These are phyloP conservation scores for Sogatella furcifera DNA, from an alignment of 1,140 invertebrate species.

Conservation along the genomic window DNA sequence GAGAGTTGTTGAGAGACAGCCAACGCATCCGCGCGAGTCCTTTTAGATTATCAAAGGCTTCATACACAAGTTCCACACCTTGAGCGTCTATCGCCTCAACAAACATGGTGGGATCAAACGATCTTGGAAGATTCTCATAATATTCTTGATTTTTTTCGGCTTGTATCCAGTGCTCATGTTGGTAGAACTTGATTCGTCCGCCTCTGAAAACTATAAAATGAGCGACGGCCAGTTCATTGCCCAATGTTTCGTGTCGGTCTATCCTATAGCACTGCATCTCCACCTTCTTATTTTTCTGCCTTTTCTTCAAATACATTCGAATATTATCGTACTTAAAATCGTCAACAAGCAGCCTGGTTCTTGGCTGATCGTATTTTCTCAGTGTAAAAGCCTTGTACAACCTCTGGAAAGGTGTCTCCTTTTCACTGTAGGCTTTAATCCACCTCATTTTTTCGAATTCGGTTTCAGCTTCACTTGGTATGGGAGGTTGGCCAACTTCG, in stretches of 20 bases:
- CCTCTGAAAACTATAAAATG: conserved; percentile 55
- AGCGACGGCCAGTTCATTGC: conserved; percentile 60
- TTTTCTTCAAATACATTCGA: not conserved
- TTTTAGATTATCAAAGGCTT: conserved; percentile 54
- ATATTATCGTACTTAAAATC: not conserved
- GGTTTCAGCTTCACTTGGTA: too few relatives aligned
- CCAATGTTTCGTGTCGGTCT: conserved; percentile 31
- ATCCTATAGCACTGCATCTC: conserved; percentile 13
- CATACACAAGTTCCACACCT: conserved; percentile 48
- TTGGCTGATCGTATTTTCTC: too few relatives aligned
- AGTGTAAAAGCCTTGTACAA: too few relatives aligned
- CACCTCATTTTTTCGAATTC: too few relatives aligned
- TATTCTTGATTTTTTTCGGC: conserved; percentile 32
- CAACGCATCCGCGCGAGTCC: conserved; percentile 47
- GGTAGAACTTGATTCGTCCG: conserved; percentile 56
- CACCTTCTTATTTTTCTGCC: not conserved
- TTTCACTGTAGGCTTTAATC: too few relatives aligned
- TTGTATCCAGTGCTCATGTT: conserved; percentile 44
- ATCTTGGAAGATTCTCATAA: conserved; percentile 40
- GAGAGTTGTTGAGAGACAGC: conserved; percentile 49
- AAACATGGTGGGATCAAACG: conserved; percentile 39
- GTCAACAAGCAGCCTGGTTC: too few relatives aligned
- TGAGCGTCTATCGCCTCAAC: conserved; percentile 58
- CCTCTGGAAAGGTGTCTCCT: too few relatives aligned
- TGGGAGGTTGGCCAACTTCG: too few relatives aligned